phyloP scores from a whole-genome alignment of 2,113 vertebrate species.

The Vicugna pacos region DNA sequence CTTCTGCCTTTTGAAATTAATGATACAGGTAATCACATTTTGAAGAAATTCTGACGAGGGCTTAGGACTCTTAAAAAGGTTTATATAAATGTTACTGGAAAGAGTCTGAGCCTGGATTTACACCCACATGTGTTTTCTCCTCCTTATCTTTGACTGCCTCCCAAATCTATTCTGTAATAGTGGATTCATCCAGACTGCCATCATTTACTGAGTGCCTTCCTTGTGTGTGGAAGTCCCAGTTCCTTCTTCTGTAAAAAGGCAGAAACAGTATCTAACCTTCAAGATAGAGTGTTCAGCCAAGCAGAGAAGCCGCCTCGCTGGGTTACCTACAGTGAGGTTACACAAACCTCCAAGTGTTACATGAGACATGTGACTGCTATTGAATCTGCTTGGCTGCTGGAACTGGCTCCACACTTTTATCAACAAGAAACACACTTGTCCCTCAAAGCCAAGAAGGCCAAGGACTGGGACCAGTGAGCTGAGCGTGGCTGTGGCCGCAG shows the following conservation, averaged over 20 bases:
- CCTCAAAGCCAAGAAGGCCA: slow-evolving; percentile 88
- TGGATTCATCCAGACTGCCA: background rate
- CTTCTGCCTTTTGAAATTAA: background rate
- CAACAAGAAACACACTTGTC: slow-evolving; percentile 96
- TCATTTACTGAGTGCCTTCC: background rate
- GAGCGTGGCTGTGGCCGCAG: background rate
- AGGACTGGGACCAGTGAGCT: slow-evolving; percentile 88
- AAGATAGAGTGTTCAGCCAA: background rate
- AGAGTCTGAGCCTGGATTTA: background rate
- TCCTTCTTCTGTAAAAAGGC: background rate
- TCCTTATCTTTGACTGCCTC: background rate
- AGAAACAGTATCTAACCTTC: background rate
- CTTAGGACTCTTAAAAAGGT: background rate
- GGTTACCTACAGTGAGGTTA: slow-evolving; percentile 98
- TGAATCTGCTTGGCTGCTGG: slow-evolving; percentile 96
- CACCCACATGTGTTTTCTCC: background rate
- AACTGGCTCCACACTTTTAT: slow-evolving; percentile 98
- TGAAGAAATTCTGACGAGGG: background rate
- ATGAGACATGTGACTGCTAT: slow-evolving; percentile 98
- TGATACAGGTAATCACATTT: background rate
- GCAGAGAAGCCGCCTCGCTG: slow-evolving; percentile 59
- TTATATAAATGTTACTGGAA: background rate
- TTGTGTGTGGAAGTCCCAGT: background rate
- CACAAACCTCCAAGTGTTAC: slow-evolving; percentile 96
- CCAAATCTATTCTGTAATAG: background rate